phyloP scores from a whole-genome alignment of 2,888 invertebrate species.

The Odiellus spinosus region DNA sequence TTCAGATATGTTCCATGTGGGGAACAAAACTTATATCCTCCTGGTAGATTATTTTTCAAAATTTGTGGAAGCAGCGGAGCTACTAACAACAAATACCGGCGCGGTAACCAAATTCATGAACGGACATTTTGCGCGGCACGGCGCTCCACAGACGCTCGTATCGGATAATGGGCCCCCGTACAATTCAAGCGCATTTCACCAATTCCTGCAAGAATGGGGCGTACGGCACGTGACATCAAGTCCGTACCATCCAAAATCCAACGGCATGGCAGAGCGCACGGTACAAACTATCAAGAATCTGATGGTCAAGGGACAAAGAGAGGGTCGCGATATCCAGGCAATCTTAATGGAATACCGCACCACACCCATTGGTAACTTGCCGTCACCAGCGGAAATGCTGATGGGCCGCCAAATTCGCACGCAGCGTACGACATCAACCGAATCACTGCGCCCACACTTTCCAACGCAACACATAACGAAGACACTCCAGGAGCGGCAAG shows the following conservation, averaged over 20 bases:
- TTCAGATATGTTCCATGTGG: slow-evolving; percentile 1
- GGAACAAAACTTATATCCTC: too few relatives aligned
- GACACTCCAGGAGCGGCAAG: too few relatives aligned
- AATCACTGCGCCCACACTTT: too few relatives aligned
- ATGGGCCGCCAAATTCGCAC: too few relatives aligned
- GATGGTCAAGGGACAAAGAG: slow-evolving; percentile 2
- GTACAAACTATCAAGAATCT: background rate
- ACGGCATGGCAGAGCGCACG: too few relatives aligned
- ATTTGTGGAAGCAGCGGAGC: too few relatives aligned
- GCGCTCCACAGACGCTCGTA: slow-evolving; percentile 1
- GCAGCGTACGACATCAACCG: too few relatives aligned
- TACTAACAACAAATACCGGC: background rate
- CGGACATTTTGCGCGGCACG: slow-evolving; percentile 1
- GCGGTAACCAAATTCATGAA: slow-evolving; percentile 5
- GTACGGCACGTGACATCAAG: background rate
- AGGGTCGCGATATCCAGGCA: background rate
- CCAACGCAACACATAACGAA: too few relatives aligned
- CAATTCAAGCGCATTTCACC: background rate
- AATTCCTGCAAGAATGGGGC: background rate
- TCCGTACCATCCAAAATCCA: slow-evolving; percentile 1
- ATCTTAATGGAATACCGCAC: slow-evolving; percentile 4
- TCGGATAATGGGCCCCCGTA: slow-evolving; percentile 2
- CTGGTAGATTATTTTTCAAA: too few relatives aligned
- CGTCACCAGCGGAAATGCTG: too few relatives aligned
- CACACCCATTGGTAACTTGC: too few relatives aligned